Conservation (phyloP, 2,888 invertebrate genomes). For the Dasysyrphus tricinctus region DNA sequence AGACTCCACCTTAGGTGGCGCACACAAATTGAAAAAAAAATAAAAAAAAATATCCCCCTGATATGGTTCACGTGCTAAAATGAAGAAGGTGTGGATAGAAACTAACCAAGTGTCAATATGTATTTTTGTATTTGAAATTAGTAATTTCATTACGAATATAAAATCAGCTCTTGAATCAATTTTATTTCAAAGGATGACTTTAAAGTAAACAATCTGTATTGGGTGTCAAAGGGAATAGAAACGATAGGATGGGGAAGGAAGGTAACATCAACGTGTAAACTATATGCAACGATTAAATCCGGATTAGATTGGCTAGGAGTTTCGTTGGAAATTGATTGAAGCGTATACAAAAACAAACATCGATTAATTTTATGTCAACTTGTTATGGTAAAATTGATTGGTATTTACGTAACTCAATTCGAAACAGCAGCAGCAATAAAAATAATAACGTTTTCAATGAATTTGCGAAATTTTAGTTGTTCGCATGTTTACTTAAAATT, state of each 20-base stretch:
- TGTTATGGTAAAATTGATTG: slow-evolving; percentile 59
- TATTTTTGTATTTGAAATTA: no score
- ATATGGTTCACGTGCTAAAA: no score
- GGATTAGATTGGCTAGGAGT: slow-evolving; percentile 44
- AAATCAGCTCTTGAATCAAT: background rate
- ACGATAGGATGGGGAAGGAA: background rate
- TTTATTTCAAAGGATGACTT: background rate
- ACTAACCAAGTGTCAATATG: no score
- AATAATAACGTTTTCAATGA: background rate
- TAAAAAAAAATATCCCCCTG: no score
- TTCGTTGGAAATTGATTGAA: slow-evolving; percentile 50
- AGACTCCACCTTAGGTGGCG: no score
- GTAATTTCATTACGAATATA: background rate
- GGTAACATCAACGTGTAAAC: background rate
- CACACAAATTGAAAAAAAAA: no score
- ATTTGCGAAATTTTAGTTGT: background rate
- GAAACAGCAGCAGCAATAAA: background rate
- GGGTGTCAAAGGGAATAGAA: background rate
- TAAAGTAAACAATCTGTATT: background rate
- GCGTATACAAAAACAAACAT: slow-evolving; percentile 35
- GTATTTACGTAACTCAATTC: slow-evolving; percentile 40
- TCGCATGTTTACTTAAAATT: slow-evolving; percentile 3
- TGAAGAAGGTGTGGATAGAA: no score
- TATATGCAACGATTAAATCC: slow-evolving; percentile 49
- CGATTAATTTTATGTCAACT: slow-evolving; percentile 63